phyloP scores from a whole-genome alignment of 2,113 vertebrate genomes.

The Campylorhamphus procurvoides region DNA sequence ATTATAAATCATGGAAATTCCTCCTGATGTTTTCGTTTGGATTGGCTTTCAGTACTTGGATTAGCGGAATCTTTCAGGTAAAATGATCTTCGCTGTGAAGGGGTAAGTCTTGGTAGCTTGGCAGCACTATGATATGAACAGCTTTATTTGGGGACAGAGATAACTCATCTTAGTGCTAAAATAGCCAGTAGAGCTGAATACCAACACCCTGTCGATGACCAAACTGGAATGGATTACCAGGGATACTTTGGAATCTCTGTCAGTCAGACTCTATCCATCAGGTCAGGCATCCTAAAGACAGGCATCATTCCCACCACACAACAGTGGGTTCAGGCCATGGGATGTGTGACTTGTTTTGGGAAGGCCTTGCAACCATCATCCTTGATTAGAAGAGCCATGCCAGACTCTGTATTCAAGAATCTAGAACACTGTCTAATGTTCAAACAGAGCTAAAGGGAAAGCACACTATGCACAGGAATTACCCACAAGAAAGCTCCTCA shows the following conservation, averaged over 20 bases:
- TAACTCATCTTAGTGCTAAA: neutral
- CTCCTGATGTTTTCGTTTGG: neutral
- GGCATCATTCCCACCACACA: neutral
- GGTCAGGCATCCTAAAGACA: neutral
- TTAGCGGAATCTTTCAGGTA: neutral
- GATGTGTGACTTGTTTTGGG: neutral
- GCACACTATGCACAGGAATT: neutral
- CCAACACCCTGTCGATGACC: neutral
- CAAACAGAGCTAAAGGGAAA: neutral
- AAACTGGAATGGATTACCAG: neutral
- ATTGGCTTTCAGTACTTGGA: neutral
- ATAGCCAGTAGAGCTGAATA: neutral
- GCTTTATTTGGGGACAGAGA: neutral
- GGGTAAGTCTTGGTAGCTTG: neutral
- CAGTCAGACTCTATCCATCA: neutral
- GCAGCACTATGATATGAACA: neutral
- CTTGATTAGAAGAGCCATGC: neutral
- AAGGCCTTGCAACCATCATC: neutral
- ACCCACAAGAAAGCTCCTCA: neutral
- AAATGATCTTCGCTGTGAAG: neutral
- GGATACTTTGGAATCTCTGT: neutral
- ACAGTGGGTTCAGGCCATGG: neutral
- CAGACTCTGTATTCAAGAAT: neutral
- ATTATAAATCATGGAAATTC: neutral
- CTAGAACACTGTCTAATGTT: neutral